Percentiles rank a stretch among this genome's conserved stretches.
phyloP scores from a whole-genome alignment of 2,888 invertebrate species.

The Tanypteryx hageni region DNA sequence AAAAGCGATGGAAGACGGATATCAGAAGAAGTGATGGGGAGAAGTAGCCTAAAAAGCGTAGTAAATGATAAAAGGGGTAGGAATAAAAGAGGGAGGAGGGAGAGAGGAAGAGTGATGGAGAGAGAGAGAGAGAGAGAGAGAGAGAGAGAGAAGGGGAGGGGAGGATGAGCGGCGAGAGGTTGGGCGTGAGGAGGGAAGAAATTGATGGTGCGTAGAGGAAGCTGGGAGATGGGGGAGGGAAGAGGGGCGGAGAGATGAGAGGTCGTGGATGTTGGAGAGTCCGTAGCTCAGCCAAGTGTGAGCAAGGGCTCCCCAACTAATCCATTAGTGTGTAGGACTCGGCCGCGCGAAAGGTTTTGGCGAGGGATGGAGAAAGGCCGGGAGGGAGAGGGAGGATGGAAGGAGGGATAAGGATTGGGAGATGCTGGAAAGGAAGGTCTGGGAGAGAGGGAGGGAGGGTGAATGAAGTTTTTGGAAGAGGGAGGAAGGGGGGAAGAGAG shows the following conservation, averaged over 20 bases:
- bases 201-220: too few species aligned
- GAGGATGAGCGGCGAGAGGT: not conserved
- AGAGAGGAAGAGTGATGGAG: too few species aligned
- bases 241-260: not conserved
- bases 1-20: too few species aligned
- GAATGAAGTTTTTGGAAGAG: too few species aligned
- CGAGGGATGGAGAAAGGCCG: not conserved
- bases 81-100: too few species aligned
- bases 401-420: too few species aligned
- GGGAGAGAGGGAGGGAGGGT: not conserved
- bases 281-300: not conserved
- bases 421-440: too few species aligned
- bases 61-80: too few species aligned
- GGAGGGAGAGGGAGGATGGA: not conserved
- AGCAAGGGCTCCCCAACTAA: not conserved
- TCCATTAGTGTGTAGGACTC: constrained; percentile 13
- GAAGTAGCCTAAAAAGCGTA: too few species aligned
- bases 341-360: not conserved
- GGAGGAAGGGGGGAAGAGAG: not conserved
- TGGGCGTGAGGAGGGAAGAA: not conserved
- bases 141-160: not conserved
- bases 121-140: not conserved
- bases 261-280: not conserved
- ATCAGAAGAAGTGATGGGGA: too few species aligned
- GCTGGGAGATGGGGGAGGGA: not conserved